Conservation (phyloP, 2,888 invertebrate genomes). For the Hetaerina titia region DNA sequence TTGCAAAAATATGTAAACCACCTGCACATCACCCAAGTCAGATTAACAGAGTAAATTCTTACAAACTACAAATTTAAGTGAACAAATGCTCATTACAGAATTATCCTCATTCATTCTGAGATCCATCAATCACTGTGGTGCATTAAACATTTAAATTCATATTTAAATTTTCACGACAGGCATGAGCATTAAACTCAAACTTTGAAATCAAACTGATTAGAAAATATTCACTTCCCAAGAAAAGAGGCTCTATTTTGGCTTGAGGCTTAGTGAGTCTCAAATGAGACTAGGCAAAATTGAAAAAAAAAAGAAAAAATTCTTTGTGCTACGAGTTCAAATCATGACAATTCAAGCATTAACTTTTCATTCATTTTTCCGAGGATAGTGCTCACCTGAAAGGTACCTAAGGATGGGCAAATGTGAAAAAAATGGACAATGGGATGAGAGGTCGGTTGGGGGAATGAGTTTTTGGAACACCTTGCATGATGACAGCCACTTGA, state of each 20-base stretch:
- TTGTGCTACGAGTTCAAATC: conserved; percentile 42
- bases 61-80: too few species aligned
- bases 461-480: neutral
- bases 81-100: neutral
- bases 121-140: neutral
- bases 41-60: too few species aligned
- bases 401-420: conserved; percentile 61
- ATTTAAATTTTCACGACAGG: neutral
- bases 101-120: neutral
- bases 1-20: too few species aligned
- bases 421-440: conserved; percentile 20
- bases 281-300: conserved; percentile 22
- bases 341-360: conserved; percentile 35
- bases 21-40: too few species aligned
- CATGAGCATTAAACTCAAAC: neutral
- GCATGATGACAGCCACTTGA: conserved; percentile 13
- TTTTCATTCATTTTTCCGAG: conserved; percentile 47
- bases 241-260: conserved; percentile 53
- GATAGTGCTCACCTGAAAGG: conserved; percentile 61
- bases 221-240: conserved; percentile 43
- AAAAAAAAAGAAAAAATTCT: conserved; percentile 34
- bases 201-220: neutral
- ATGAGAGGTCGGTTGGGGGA: neutral
- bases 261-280: conserved; percentile 46
- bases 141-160: neutral